A percentile compares a stretch with the other conserved stretches of the same genome.
Conservation (phyloP, 2,113 vertebrate genomes). For the Pristiophorus japonicus region DNA sequence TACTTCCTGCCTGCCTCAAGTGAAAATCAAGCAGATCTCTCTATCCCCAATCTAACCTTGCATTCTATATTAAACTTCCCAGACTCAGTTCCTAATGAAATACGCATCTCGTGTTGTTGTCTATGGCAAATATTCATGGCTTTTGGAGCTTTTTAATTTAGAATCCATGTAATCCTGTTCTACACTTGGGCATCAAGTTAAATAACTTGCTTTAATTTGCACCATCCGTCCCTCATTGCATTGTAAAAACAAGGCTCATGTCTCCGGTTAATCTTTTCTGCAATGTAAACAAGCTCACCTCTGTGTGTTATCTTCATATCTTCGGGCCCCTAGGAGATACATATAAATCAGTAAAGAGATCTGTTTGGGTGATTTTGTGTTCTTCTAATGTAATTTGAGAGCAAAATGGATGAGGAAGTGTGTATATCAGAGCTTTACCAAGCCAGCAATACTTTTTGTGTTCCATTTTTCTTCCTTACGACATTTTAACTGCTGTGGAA, state of each 20-base stretch:
- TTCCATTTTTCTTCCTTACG: neutral
- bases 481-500: neutral
- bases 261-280: slow-evolving; percentile 8
- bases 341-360: slow-evolving; percentile 32
- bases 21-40: neutral
- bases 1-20: neutral
- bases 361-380: neutral
- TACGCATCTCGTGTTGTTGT: neutral
- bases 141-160: neutral
- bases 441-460: neutral
- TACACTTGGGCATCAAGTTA: neutral
- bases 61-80: neutral
- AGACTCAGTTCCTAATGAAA: neutral
- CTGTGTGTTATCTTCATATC: neutral
- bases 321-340: neutral
- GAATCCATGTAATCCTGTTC: neutral
- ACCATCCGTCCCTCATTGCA: neutral
- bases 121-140: neutral
- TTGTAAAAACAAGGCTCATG: neutral
- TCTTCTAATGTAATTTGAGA: slow-evolving; percentile 7
- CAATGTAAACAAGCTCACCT: neutral
- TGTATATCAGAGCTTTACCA: neutral
- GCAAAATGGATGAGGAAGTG: neutral
- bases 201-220: neutral
- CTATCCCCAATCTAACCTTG: neutral